These are phyloP conservation scores for Apocheima hispidaria DNA, from an alignment of 2,888 invertebrate genomes.

Conservation along the genomic window DNA sequence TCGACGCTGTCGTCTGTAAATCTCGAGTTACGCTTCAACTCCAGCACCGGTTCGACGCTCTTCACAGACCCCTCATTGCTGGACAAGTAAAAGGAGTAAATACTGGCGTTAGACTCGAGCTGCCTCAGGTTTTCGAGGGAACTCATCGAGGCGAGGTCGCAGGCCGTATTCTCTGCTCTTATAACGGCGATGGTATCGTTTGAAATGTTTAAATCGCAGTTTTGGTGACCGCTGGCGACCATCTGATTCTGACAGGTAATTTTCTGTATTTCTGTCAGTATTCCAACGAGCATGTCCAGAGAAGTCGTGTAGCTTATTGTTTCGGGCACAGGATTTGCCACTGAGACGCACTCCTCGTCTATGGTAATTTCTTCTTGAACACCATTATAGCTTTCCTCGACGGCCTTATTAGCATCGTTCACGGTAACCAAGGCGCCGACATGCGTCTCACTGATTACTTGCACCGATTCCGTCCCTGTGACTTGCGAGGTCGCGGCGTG, in stretches of 20 bases:
- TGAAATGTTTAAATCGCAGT: conserved; percentile 55
- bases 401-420: neutral
- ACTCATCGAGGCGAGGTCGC: conserved; percentile 56
- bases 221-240: conserved; percentile 37
- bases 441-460: neutral
- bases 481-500: neutral
- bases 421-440: neutral
- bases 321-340: conserved; percentile 26
- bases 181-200: conserved; percentile 50
- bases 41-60: conserved; percentile 2
- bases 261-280: conserved; percentile 78
- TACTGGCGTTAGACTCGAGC: conserved; percentile 59
- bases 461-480: neutral
- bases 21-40: neutral
- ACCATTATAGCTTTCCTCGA: neutral
- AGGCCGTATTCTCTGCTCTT: conserved; percentile 42
- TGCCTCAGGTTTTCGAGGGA: conserved; percentile 61
- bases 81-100: conserved; percentile 59
- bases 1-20: conserved; percentile 4
- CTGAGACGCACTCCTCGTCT: neutral
- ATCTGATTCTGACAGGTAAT: conserved; percentile 65
- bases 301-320: conserved; percentile 66
- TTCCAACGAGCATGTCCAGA: conserved; percentile 72
- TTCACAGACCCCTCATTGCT: conserved; percentile 39
- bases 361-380: neutral